phyloP scores from a whole-genome alignment of 2,113 vertebrate species.

The Periophthalmus modestus region DNA sequence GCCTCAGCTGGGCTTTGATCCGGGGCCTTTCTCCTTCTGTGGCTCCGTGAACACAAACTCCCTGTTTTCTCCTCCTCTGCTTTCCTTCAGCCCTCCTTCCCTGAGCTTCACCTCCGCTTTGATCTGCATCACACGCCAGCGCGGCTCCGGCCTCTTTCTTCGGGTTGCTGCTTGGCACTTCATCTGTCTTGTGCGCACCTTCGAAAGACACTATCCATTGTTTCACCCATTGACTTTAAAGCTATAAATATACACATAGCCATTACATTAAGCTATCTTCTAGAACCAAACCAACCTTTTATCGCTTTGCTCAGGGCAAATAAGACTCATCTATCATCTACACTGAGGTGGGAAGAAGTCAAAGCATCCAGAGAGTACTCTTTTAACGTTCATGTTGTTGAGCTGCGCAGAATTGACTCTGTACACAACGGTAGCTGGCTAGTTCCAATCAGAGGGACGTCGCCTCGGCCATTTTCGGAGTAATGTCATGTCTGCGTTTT shows the following conservation, averaged over 20 bases:
- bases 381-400: too few relatives aligned
- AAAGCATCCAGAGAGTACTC: too few relatives aligned
- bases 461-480: too few relatives aligned
- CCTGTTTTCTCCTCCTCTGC: slow-evolving; percentile 30
- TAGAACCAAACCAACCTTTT: neutral
- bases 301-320: too few relatives aligned
- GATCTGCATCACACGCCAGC: slow-evolving; percentile 66
- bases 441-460: too few relatives aligned
- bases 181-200: slow-evolving; percentile 25
- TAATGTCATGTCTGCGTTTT: too few relatives aligned
- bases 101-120: slow-evolving; percentile 65
- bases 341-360: too few relatives aligned
- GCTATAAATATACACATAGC: neutral
- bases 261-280: neutral
- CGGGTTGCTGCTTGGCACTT: slow-evolving; percentile 43
- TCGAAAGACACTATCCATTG: slow-evolving; percentile 10
- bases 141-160: slow-evolving; percentile 51
- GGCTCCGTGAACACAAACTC: slow-evolving; percentile 25
- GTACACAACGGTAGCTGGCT: too few relatives aligned
- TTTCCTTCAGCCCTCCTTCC: slow-evolving; percentile 44
- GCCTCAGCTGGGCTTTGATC: slow-evolving; percentile 71
- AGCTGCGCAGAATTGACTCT: too few relatives aligned
- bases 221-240: slow-evolving; percentile 18
- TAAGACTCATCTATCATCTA: too few relatives aligned
- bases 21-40: slow-evolving; percentile 52